Evolutionary conservation across 1,140 invertebrate genomes (phyloP).

Genomic region (Sitophilus oryzae): DNA sequence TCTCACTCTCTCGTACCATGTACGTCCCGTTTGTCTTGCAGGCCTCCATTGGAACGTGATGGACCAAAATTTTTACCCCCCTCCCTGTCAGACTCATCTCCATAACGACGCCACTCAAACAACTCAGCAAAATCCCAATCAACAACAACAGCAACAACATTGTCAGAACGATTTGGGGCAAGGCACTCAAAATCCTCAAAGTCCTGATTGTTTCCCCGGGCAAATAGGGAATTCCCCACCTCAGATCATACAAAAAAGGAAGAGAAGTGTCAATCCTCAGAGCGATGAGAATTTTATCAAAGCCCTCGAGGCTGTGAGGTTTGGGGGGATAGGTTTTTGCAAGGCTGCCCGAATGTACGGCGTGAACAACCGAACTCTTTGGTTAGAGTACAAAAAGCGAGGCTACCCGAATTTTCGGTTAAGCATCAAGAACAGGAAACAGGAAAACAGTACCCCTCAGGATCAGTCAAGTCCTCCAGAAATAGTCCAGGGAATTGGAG

Average conservation of each 20-base stretch:
- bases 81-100: conserved; percentile 50
- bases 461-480: conserved; percentile 46
- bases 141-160: too few relatives aligned
- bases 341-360: conserved; percentile 75
- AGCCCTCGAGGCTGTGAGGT: conserved; percentile 70
- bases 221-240: conserved; percentile 31
- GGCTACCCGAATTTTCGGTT: conserved; percentile 71
- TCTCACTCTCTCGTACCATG: conserved; percentile 23
- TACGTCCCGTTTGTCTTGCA: too few relatives aligned
- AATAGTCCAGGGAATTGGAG: conserved; percentile 35
- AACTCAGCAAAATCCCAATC: too few relatives aligned
- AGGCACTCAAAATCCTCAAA: neutral
- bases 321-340: conserved; percentile 78
- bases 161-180: neutral
- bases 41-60: conserved; percentile 66
- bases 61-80: conserved; percentile 57
- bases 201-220: neutral
- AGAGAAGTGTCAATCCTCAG: conserved; percentile 63
- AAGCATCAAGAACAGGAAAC: conserved; percentile 65
- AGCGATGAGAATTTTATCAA: conserved; percentile 72
- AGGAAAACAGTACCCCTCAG: conserved; percentile 41
- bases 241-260: conserved; percentile 47
- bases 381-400: conserved; percentile 76
- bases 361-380: conserved; percentile 75
- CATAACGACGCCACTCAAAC: conserved; percentile 35